Percentiles rank a stretch among this genome's conserved stretches.
These are phyloP conservation scores for Drosophila miranda DNA, from an alignment of 1,140 invertebrate genomes.

Conservation along the genomic window DNA sequence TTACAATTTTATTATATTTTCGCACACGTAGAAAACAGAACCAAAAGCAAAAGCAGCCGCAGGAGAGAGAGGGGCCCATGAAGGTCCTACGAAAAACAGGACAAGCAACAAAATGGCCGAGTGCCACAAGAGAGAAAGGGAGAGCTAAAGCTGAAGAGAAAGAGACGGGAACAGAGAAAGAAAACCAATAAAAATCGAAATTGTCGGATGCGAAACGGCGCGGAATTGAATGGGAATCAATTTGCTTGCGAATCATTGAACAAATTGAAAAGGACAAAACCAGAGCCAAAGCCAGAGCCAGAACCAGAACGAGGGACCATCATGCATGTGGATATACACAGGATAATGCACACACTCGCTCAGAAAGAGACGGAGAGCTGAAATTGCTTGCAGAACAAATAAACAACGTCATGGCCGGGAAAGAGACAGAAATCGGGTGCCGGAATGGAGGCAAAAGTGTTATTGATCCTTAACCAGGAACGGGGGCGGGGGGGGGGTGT, in stretches of 20 bases:
- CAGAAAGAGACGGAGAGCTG: slow-evolving; percentile 28
- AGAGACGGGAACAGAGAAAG: slow-evolving; percentile 20
- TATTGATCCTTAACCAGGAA: slow-evolving; percentile 72
- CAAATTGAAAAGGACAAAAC: slow-evolving; percentile 80
- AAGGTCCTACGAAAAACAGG: slow-evolving; percentile 12
- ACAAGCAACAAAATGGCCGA: slow-evolving; percentile 69
- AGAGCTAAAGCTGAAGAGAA: background rate
- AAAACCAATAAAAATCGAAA: slow-evolving; percentile 81
- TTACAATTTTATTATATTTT: slow-evolving; percentile 80
- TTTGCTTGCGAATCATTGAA: slow-evolving; percentile 82
- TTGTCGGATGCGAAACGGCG: slow-evolving; percentile 77
- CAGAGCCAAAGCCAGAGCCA: slow-evolving; percentile 10
- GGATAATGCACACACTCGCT: slow-evolving; percentile 32
- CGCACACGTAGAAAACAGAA: slow-evolving; percentile 28
- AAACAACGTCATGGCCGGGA: slow-evolving; percentile 58
- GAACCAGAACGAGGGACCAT: slow-evolving; percentile 38
- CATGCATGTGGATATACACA: slow-evolving; percentile 46
- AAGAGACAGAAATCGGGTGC: slow-evolving; percentile 44
- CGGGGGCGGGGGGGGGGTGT: slow-evolving; percentile 1
- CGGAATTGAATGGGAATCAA: slow-evolving; percentile 82
- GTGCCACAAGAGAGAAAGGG: slow-evolving; percentile 10
- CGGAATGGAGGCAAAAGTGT: slow-evolving; percentile 77
- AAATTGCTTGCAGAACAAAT: slow-evolving; percentile 80
- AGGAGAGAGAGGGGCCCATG: background rate
- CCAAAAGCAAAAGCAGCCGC: slow-evolving; percentile 5